Conservation (phyloP, 2,797 vertebrate genomes). For the Margarornis squamiger region DNA sequence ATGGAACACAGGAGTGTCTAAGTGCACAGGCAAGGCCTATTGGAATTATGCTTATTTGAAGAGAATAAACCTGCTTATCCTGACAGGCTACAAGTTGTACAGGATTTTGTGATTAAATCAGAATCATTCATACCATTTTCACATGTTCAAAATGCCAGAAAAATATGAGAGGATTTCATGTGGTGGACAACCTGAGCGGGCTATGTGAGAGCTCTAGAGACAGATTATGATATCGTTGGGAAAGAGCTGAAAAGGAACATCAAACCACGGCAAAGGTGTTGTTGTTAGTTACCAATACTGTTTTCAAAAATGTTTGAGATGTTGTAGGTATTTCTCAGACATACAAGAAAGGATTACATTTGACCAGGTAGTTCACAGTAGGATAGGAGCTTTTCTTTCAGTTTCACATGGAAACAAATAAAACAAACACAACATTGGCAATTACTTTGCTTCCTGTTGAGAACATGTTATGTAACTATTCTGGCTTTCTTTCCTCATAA, state of each 20-base stretch:
- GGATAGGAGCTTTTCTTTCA: not conserved
- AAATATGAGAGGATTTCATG: not conserved
- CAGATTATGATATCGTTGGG: not conserved
- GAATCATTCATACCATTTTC: not conserved
- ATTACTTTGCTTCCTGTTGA: constrained; percentile 8
- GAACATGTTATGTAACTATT: not conserved
- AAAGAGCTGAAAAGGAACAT: not conserved
- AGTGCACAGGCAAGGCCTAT: not conserved
- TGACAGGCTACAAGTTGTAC: not conserved
- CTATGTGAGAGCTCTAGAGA: not conserved
- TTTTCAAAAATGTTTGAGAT: not conserved
- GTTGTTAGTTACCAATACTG: not conserved
- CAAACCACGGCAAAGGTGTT: not conserved
- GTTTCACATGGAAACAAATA: not conserved
- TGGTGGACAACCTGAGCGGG: not conserved
- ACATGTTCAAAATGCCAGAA: not conserved
- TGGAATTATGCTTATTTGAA: not conserved
- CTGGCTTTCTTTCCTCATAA: not conserved
- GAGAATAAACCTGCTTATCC: not conserved
- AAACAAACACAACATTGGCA: not conserved
- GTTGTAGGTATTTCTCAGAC: not conserved
- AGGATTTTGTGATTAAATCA: not conserved
- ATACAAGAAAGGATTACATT: not conserved
- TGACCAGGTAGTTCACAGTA: not conserved
- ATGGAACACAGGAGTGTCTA: not conserved